Conservation (phyloP, 2,797 vertebrate species). For the Acanthornis magna region DNA sequence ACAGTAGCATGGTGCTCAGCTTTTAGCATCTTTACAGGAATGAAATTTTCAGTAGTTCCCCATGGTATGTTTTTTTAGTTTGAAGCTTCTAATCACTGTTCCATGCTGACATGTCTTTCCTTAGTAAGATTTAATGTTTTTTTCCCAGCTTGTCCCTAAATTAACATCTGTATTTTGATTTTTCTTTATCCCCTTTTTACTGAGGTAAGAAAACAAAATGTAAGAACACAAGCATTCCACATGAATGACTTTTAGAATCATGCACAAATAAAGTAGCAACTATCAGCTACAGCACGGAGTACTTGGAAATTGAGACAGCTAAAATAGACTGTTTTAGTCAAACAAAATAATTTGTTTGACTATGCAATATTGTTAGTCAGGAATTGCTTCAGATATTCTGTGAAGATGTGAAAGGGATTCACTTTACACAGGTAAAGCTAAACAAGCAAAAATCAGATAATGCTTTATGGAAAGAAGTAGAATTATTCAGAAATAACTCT, state of each 20-base stretch:
- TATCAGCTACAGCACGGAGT: background rate
- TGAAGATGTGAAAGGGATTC: background rate
- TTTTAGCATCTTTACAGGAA: background rate
- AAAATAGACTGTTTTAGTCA: background rate
- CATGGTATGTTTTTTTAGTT: background rate
- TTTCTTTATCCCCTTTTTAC: background rate
- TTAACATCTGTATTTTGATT: background rate
- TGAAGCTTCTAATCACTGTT: background rate
- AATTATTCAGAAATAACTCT: background rate
- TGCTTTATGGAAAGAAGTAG: background rate
- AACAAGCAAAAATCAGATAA: background rate
- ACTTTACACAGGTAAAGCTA: background rate
- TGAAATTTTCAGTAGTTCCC: background rate
- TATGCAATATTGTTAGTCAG: background rate
- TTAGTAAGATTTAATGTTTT: background rate
- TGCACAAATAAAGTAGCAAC: background rate
- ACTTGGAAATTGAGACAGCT: background rate
- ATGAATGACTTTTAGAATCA: background rate
- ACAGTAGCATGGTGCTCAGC: background rate
- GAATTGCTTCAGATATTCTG: background rate
- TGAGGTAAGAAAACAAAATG: background rate
- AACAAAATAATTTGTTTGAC: background rate
- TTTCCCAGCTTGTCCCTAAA: background rate
- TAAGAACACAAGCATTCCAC: background rate
- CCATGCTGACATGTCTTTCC: background rate